These are phyloP conservation scores for Perccottus glenii DNA, from an alignment of 2,113 vertebrate species.

Conservation along the genomic window DNA sequence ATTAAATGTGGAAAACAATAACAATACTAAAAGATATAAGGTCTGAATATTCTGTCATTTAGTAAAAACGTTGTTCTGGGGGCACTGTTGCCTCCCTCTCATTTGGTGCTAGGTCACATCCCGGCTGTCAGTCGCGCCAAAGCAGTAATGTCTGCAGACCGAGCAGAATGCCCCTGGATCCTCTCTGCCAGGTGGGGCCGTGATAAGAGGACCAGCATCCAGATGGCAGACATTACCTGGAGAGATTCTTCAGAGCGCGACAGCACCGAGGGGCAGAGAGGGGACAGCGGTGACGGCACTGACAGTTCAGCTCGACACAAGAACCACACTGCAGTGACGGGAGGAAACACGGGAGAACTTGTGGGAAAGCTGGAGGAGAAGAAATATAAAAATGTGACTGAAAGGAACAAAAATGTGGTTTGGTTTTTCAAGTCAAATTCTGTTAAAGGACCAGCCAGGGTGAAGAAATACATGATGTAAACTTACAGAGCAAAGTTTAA, in stretches of 20 bases:
- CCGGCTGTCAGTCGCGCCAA: conserved; percentile 20
- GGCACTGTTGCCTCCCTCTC: background rate
- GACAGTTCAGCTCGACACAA: conserved; percentile 31
- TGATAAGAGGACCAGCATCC: conserved; percentile 59
- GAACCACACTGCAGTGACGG: background rate
- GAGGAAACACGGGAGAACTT: background rate
- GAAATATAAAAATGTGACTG: background rate
- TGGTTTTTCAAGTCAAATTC: too few relatives aligned
- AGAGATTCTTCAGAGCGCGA: conserved; percentile 48
- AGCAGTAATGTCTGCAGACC: conserved; percentile 32
- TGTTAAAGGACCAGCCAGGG: too few relatives aligned
- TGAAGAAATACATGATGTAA: too few relatives aligned
- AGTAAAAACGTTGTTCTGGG: background rate
- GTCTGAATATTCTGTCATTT: too few relatives aligned
- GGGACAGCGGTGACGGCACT: conserved; percentile 33
- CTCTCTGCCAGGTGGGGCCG: conserved; percentile 44
- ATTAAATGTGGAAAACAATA: too few relatives aligned
- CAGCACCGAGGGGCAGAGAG: conserved; percentile 29
- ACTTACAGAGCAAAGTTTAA: too few relatives aligned
- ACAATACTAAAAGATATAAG: background rate
- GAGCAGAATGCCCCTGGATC: conserved; percentile 43
- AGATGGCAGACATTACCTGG: conserved; percentile 64
- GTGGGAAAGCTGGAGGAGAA: background rate
- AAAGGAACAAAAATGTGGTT: background rate
- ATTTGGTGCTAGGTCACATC: conserved; percentile 10